Percentiles rank a stretch among this genome's conserved stretches.
Evolutionary conservation across 2,797 vertebrate species (phyloP).

Genomic region (Spea hammondii): DNA sequence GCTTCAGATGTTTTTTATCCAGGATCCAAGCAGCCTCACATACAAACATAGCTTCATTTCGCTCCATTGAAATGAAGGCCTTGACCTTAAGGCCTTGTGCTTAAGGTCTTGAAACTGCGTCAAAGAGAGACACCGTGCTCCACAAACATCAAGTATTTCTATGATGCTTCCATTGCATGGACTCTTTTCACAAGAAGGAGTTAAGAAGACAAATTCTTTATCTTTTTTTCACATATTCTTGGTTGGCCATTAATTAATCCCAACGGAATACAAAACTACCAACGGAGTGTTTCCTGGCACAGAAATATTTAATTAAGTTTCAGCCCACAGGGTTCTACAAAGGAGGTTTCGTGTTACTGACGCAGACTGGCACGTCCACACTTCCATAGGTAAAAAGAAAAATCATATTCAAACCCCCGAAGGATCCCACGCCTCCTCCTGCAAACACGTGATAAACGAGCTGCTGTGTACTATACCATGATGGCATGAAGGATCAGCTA

Average conservation of each 20-base stretch:
- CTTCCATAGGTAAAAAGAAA: background rate
- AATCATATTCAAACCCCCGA: background rate
- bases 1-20: too few relatives aligned
- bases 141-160: too few relatives aligned
- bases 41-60: too few relatives aligned
- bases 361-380: background rate
- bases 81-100: too few relatives aligned
- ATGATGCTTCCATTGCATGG: too few relatives aligned
- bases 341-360: constrained; percentile 6
- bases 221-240: background rate
- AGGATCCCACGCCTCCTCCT: background rate
- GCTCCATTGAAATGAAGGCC: too few relatives aligned
- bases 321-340: background rate
- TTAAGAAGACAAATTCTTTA: background rate
- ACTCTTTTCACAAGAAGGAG: background rate
- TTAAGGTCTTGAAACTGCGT: too few relatives aligned
- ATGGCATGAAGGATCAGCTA: background rate
- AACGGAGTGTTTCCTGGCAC: constrained; percentile 16
- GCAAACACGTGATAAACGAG: background rate
- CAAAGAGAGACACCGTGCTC: too few relatives aligned
- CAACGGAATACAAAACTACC: constrained; percentile 6
- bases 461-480: background rate
- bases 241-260: background rate
- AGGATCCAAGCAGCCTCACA: too few relatives aligned
- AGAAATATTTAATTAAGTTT: constrained; percentile 1